Percentiles rank a stretch among this genome's conserved stretches.
Conservation (phyloP, 2,113 vertebrate species). For the Istiophorus platypterus region DNA sequence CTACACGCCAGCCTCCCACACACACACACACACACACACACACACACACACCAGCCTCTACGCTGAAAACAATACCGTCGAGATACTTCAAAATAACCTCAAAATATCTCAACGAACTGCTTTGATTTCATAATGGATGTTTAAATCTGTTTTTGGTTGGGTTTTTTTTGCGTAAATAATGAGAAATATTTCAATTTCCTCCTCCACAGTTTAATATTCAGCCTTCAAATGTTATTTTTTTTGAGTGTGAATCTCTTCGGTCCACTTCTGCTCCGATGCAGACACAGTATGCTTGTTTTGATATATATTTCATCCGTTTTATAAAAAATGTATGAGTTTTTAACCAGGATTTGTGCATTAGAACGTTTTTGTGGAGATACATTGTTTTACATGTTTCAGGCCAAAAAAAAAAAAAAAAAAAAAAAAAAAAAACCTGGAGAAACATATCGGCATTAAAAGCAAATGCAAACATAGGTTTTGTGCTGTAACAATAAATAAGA, state of each 20-base stretch:
- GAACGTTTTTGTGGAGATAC: neutral
- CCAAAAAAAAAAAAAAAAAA: neutral
- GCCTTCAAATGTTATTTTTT: slow-evolving; percentile 20
- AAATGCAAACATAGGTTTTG: neutral
- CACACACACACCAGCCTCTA: slow-evolving; percentile 15
- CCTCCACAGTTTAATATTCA: neutral
- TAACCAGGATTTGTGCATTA: neutral
- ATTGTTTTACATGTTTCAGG: neutral
- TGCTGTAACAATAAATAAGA: neutral
- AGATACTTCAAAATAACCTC: slow-evolving; percentile 35
- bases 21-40: slow-evolving; percentile 18
- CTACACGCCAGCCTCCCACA: slow-evolving; percentile 23
- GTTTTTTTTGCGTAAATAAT: slow-evolving; percentile 10
- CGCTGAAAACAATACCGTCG: slow-evolving; percentile 16
- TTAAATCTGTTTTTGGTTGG: slow-evolving; percentile 11
- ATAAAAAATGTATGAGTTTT: slow-evolving; percentile 2
- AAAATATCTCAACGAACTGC: slow-evolving; percentile 28
- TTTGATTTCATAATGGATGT: slow-evolving; percentile 53
- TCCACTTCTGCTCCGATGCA: slow-evolving; percentile 17
- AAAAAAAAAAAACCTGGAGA: neutral
- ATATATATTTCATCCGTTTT: slow-evolving; percentile 40
- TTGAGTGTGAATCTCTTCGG: slow-evolving; percentile 20
- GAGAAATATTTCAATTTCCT: neutral
- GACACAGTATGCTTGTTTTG: slow-evolving; percentile 1
- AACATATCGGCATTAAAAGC: neutral